A percentile compares a stretch with the other conserved stretches of the same genome.
phyloP scores from a whole-genome alignment of 2,113 vertebrate genomes.

The Rissa tridactyla region DNA sequence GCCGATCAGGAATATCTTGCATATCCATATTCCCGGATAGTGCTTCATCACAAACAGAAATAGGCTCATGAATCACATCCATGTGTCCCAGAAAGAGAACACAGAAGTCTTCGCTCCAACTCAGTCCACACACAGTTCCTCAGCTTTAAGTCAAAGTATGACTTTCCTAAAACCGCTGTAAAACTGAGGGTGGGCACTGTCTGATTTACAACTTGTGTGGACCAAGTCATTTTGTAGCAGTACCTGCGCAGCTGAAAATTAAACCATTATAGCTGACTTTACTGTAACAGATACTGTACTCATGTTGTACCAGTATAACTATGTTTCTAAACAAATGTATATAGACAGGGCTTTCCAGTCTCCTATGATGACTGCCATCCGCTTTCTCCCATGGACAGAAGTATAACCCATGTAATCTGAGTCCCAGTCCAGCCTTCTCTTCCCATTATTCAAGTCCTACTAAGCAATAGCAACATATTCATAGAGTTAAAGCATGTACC shows the following conservation, averaged over 20 bases:
- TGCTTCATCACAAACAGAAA: neutral
- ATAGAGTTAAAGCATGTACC: accelerated
- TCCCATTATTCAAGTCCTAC: neutral
- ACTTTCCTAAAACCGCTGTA: neutral
- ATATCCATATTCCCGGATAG: neutral
- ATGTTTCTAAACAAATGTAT: neutral
- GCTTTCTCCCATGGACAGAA: neutral
- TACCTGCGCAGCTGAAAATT: neutral
- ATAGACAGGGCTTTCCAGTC: neutral
- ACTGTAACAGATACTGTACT: accelerated
- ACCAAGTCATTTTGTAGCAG: neutral
- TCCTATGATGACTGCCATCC: neutral
- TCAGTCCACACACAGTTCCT: neutral
- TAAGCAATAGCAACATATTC: neutral
- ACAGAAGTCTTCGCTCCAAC: neutral
- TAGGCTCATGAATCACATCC: neutral
- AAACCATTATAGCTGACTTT: neutral
- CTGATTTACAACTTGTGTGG: neutral
- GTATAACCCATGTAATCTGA: accelerated
- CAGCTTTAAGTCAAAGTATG: neutral
- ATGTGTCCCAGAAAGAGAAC: neutral
- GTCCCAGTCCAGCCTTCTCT: neutral
- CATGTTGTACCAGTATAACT: neutral
- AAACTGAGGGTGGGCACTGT: neutral
- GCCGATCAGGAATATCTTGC: neutral